A percentile compares a stretch with the other conserved stretches of the same genome.
Conservation (phyloP, 2,113 vertebrate genomes). For the Phyllopteryx taeniolatus region DNA sequence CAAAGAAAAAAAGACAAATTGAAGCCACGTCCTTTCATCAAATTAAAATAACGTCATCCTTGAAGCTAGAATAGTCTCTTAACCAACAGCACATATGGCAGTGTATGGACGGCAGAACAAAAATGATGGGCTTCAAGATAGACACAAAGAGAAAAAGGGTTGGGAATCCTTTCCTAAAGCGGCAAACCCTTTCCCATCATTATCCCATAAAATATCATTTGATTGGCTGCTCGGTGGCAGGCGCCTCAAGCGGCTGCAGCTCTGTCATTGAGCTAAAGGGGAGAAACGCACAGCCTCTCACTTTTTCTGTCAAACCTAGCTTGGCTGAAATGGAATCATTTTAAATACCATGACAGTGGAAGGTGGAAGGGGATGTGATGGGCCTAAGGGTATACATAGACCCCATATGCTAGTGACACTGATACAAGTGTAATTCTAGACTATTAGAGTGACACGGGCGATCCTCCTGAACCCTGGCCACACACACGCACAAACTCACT, state of each 20-base stretch:
- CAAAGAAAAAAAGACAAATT: not conserved
- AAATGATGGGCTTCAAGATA: not conserved
- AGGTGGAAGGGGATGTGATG: slow-evolving; percentile 78
- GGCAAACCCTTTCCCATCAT: slow-evolving; percentile 78
- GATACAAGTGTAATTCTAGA: slow-evolving; percentile 97
- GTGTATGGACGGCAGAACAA: not conserved
- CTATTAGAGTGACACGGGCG: slow-evolving; percentile 90
- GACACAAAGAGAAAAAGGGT: not conserved
- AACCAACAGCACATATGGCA: not conserved
- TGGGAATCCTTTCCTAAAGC: slow-evolving; percentile 41
- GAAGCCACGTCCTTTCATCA: not conserved
- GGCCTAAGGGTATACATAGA: slow-evolving; percentile 93
- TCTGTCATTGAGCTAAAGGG: slow-evolving; percentile 71
- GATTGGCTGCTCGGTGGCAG: slow-evolving; percentile 79
- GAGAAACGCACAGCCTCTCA: slow-evolving; percentile 77
- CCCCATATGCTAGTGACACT: slow-evolving; percentile 91
- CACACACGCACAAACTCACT: slow-evolving; percentile 31
- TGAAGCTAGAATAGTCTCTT: not conserved
- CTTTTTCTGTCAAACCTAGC: slow-evolving; percentile 85
- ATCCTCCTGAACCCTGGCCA: slow-evolving; percentile 66
- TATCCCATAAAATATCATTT: slow-evolving; percentile 79
- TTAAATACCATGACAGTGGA: slow-evolving; percentile 91
- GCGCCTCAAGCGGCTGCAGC: slow-evolving; percentile 80
- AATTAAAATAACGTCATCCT: not conserved
- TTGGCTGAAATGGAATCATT: slow-evolving; percentile 90